Percentiles rank a stretch among this genome's conserved stretches.
These are phyloP conservation scores for Sphaerophoria rueppellii DNA, from an alignment of 2,888 invertebrate species.

Conservation along the genomic window DNA sequence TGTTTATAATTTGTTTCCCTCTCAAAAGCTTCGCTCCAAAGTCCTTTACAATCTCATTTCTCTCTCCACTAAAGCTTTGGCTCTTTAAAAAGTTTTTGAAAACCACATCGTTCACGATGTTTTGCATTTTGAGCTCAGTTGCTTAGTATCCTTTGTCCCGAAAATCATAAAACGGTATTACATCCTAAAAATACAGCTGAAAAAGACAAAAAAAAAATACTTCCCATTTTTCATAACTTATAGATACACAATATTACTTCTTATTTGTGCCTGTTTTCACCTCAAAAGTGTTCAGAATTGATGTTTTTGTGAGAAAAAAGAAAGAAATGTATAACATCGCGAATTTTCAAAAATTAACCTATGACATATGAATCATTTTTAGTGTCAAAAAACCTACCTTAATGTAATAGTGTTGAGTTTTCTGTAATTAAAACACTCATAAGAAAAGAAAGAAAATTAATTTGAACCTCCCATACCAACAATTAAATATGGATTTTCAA, in stretches of 20 bases:
- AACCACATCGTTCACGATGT: neutral
- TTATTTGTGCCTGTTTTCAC: conserved; percentile 4
- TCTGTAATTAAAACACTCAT: conserved; percentile 40
- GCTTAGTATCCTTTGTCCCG: conserved; percentile 65
- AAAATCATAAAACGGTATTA: conserved; percentile 30
- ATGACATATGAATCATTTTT: conserved; percentile 55
- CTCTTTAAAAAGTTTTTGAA: conserved; percentile 32
- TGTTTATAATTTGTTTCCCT: conserved; percentile 44
- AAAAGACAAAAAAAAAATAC: conserved; percentile 30
- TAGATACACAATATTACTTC: conserved; percentile 26
- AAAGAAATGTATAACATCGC: neutral
- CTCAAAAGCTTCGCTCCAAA: conserved; percentile 35
- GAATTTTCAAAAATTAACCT: conserved; percentile 21
- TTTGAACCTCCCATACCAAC: neutral
- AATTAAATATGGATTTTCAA: conserved; percentile 29
- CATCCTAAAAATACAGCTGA: conserved; percentile 7
- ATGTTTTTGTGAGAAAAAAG: neutral
- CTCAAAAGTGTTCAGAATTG: conserved; percentile 7
- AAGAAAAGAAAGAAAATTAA: neutral
- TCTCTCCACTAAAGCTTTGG: conserved; percentile 28
- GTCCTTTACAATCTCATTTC: neutral
- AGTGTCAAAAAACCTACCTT: conserved; percentile 19
- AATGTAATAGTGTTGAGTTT: conserved; percentile 25
- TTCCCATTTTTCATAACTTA: conserved; percentile 26
- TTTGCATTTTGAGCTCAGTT: conserved; percentile 47